A percentile compares a stretch with the other conserved stretches of the same genome.
These are phyloP conservation scores for Myotis yumanensis DNA, from an alignment of 2,113 vertebrate genomes.

Conservation along the genomic window DNA sequence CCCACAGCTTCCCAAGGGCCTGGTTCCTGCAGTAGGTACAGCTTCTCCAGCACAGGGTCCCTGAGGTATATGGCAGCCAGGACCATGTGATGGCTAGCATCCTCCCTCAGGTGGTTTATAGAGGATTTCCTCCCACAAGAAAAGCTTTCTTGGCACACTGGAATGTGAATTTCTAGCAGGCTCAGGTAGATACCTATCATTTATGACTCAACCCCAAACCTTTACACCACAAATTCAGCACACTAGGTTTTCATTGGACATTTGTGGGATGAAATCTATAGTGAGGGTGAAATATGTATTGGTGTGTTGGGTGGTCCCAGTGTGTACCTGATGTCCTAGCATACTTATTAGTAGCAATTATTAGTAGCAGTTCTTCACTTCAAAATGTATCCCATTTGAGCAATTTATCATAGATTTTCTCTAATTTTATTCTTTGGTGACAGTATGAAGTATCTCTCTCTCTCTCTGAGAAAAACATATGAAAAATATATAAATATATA, in stretches of 20 bases:
- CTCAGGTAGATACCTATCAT: neutral
- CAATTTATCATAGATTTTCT: neutral
- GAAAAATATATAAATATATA: too few relatives aligned
- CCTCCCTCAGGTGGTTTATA: neutral
- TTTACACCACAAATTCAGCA: neutral
- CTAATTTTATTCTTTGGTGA: neutral
- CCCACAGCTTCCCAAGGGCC: neutral
- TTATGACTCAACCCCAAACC: neutral
- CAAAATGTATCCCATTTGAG: neutral
- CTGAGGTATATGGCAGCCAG: accelerated
- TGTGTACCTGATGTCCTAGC: neutral
- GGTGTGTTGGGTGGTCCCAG: neutral
- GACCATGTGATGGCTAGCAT: too few relatives aligned
- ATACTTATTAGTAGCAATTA: neutral
- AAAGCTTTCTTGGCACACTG: neutral
- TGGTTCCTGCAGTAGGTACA: accelerated
- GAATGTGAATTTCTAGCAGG: neutral
- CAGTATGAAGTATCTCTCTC: too few relatives aligned
- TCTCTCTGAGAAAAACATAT: too few relatives aligned
- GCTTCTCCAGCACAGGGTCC: neutral
- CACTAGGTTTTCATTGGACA: neutral
- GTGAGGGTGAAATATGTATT: neutral
- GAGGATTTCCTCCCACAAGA: neutral
- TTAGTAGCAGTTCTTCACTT: neutral
- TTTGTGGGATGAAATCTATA: neutral